Conservation (phyloP, 2,113 vertebrate genomes). For the Macaca fascicularis region T2T-MFA8v1.1 NC_088392.1:72876501-72877000, state of each 20-base stretch:
- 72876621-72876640: not conserved
- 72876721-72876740: not conserved
- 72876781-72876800: not conserved
- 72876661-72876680: not conserved
- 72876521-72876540: conserved; percentile 1
- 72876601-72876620: not conserved
- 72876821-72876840: not conserved
- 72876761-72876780: not conserved
- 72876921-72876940: not conserved
- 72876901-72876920: not conserved
- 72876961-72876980: not conserved
- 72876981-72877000: not conserved
- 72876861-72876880: not conserved
- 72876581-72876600: not conserved
- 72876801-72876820: not conserved
- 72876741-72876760: not conserved
- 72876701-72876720: not conserved
- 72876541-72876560: not conserved
- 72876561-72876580: not conserved
- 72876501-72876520: not conserved
- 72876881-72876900: not conserved
- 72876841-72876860: not conserved
- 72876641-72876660: not conserved
- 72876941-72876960: not conserved
- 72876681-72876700: not conserved